Conservation (phyloP, 1,140 invertebrate species). For the Bombus cullumanus region DNA sequence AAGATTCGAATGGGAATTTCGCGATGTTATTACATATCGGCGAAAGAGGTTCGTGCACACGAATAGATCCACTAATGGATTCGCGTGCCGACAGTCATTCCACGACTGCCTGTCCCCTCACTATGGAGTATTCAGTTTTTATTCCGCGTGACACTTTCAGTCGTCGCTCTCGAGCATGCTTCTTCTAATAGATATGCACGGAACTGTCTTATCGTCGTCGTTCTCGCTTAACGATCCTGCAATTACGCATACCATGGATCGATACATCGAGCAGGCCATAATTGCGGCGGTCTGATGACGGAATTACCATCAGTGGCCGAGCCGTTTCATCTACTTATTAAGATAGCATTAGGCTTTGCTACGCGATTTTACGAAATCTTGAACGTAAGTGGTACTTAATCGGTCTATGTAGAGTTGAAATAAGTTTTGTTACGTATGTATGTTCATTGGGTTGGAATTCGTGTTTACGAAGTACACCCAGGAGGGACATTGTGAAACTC, state of each 20-base stretch:
- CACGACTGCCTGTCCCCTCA: not conserved
- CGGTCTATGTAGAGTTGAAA: not conserved
- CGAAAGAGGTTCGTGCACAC: slow-evolving; percentile 11
- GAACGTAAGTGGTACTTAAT: not conserved
- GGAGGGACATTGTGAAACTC: not conserved
- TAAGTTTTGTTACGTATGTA: not conserved
- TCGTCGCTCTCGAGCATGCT: not conserved
- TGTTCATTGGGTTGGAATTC: not conserved
- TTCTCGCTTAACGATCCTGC: not conserved
- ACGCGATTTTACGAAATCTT: not conserved
- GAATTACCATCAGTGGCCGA: not conserved
- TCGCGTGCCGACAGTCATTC: slow-evolving; percentile 72
- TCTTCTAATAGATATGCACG: not conserved
- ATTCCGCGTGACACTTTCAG: slow-evolving; percentile 32
- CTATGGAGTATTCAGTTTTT: slow-evolving; percentile 31
- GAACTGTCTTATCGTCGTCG: not conserved
- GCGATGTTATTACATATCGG: slow-evolving; percentile 62
- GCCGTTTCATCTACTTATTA: not conserved
- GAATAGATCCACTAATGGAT: slow-evolving; percentile 28
- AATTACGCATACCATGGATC: not conserved
- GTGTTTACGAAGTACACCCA: slow-evolving; percentile 7
- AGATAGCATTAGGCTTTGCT: not conserved
- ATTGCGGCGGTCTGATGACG: not conserved
- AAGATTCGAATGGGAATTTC: slow-evolving; percentile 58
- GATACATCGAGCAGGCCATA: not conserved